Evolutionary conservation across 2,888 invertebrate genomes (phyloP), one percentile per base, ranked within the genome.

Genomic region (Eupithecia inturbata): DNA sequence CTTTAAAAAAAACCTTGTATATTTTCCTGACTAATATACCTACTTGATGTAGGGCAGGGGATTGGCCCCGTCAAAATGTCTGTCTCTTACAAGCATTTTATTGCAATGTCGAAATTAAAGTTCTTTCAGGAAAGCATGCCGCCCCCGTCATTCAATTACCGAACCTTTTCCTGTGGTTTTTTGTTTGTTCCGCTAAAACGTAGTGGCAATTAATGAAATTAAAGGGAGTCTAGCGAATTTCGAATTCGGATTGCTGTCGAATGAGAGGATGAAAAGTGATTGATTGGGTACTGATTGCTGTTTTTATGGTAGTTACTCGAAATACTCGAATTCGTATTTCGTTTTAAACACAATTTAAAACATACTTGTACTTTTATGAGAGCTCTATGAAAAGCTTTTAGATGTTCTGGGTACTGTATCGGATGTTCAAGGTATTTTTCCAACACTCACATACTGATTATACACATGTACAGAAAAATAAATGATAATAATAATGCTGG

Each of bases 101-200:
- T 28, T 16, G 22, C 12, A 22, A 36, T 36, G 26, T 41, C 26
- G 22, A 66, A 66, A 66, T 66, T 66, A 39, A 62, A 68, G 53
- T 64, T 53, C 53, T 53, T 53, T 31, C 41, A 68, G 67, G 49
- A 71, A 31, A 28, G 62, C 62, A 12, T 53, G 39, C 31, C 36
- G 9, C 63, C 36, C 70, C 45, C 85, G 84, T 85, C 81, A 89
- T 88, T 88, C 87, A 88, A 87, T 89, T 82, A 84, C 60, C n/a
- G 67, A 76, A 76, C 79, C 79, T 80, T 82, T 84, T 81, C 81
- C 81, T 80, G 74, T 78, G 79, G 81, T 80, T 83, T 70, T 85
- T 84, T 82, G 78, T 78, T 79, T 82, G 80, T 81, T 80, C 73
- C 78, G 75, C 75, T 69, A 77, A 79, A 79, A 78, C 78, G 71